Evolutionary conservation across 2,797 vertebrate species (phyloP).

Genomic region (Cephalopachus bancanus): DNA sequence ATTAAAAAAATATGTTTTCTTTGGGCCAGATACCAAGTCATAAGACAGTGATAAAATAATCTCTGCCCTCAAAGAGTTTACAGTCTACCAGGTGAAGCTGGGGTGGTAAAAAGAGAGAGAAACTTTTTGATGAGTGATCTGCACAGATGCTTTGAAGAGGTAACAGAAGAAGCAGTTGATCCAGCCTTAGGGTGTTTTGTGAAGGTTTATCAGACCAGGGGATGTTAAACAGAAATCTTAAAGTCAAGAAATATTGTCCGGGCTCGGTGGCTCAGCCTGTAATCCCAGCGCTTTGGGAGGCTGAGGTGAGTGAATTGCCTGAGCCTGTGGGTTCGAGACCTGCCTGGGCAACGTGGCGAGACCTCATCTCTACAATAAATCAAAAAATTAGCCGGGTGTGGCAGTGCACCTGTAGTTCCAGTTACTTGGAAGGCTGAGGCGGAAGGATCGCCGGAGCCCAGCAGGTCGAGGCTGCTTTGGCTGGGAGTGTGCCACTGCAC

Average conservation of each 20-base stretch:
- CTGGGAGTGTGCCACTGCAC: no score
- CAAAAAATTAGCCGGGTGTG: no score
- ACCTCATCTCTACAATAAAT: no score
- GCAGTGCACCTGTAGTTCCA: no score
- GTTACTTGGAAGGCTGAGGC: no score
- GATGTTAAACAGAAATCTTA: background rate
- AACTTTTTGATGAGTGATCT: background rate
- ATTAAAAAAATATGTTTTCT: background rate
- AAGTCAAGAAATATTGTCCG: background rate
- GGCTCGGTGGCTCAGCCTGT: no score
- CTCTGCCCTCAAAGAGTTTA: background rate
- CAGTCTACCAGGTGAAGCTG: background rate
- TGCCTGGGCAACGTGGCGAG: no score
- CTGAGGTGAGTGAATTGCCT: no score
- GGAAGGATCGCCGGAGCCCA: no score
- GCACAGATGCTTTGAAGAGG: background rate
- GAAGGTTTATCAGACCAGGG: background rate
- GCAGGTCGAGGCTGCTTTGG: no score
- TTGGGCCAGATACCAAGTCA: background rate
- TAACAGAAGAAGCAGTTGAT: background rate
- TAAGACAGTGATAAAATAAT: slow-evolving; percentile 42
- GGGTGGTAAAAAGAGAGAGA: background rate
- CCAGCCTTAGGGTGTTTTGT: background rate
- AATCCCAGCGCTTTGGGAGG: no score
- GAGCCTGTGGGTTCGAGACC: no score